phyloP scores from a whole-genome alignment of 2,113 vertebrate species.

The Chloropsis hardwickii region DNA sequence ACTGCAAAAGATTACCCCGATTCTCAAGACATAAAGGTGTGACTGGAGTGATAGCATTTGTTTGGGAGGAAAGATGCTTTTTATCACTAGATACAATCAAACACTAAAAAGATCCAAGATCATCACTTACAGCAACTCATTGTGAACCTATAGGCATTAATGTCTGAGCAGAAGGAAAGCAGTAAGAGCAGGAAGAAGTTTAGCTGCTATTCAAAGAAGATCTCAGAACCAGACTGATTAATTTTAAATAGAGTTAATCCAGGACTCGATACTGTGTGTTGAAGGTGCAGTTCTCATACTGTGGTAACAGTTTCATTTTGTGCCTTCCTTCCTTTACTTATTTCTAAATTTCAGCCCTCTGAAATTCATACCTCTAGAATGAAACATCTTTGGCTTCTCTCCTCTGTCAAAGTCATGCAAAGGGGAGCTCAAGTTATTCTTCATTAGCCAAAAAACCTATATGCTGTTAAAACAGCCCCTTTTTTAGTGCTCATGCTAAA shows the following conservation, averaged over 20 bases:
- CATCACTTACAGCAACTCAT: background rate
- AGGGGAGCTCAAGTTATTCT: background rate
- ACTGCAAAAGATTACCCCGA: background rate
- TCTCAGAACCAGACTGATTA: background rate
- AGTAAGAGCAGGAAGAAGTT: background rate
- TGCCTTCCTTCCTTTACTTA: background rate
- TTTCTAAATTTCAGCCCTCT: background rate
- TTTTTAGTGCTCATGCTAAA: background rate
- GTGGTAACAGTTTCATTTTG: background rate
- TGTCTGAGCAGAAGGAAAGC: background rate
- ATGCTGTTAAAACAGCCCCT: background rate
- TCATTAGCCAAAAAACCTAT: background rate
- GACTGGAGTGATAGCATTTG: background rate
- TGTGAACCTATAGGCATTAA: background rate
- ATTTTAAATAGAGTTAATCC: background rate
- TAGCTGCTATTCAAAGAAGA: background rate
- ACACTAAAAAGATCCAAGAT: background rate
- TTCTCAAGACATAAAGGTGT: background rate
- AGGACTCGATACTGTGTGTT: background rate
- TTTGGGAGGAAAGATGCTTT: background rate
- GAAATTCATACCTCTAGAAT: background rate
- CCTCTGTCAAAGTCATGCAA: background rate
- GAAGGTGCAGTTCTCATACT: background rate
- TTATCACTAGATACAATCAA: background rate
- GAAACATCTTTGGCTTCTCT: background rate